Percentiles rank a stretch among this genome's conserved stretches.
phyloP scores from a whole-genome alignment of 2,888 invertebrate genomes.

The Plutella xylostella region DNA sequence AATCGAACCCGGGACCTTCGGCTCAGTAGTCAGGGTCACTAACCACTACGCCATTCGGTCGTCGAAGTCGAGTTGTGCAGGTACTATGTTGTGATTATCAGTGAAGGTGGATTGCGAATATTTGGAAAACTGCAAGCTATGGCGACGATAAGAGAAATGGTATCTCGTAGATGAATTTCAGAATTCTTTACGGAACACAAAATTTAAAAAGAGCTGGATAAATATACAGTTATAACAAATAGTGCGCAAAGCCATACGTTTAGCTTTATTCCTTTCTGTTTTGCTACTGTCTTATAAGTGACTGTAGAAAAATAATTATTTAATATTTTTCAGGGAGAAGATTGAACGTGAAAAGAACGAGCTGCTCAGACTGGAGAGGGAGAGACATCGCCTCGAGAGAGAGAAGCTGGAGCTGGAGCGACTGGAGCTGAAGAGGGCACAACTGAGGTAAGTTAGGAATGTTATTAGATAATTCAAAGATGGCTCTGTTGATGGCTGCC shows the following conservation, averaged over 20 bases:
- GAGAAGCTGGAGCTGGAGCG: slow-evolving; percentile 84
- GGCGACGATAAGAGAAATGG: too few species aligned
- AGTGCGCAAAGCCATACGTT: neutral
- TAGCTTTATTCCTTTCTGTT: neutral
- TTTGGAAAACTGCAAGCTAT: too few species aligned
- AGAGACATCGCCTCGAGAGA: slow-evolving; percentile 81
- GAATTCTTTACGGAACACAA: too few species aligned
- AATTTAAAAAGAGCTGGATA: too few species aligned
- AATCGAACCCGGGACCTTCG: too few species aligned
- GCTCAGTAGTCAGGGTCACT: too few species aligned
- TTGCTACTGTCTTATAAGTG: neutral
- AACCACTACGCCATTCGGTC: too few species aligned
- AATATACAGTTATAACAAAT: neutral
- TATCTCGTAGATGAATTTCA: too few species aligned
- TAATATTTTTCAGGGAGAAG: slow-evolving; percentile 76
- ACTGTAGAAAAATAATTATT: neutral
- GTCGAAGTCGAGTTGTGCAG: neutral
- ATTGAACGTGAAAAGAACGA: slow-evolving; percentile 92
- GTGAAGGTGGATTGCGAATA: too few species aligned
- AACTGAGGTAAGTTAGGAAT: slow-evolving; percentile 80
- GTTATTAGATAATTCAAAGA: too few species aligned
- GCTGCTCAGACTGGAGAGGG: slow-evolving; percentile 83
- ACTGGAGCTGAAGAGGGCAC: slow-evolving; percentile 85
- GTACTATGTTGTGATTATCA: too few species aligned
- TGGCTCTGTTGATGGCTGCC: too few species aligned